These are phyloP conservation scores for Chrysodeixis includens DNA, from an alignment of 2,888 invertebrate species.

Conservation along the genomic window DNA sequence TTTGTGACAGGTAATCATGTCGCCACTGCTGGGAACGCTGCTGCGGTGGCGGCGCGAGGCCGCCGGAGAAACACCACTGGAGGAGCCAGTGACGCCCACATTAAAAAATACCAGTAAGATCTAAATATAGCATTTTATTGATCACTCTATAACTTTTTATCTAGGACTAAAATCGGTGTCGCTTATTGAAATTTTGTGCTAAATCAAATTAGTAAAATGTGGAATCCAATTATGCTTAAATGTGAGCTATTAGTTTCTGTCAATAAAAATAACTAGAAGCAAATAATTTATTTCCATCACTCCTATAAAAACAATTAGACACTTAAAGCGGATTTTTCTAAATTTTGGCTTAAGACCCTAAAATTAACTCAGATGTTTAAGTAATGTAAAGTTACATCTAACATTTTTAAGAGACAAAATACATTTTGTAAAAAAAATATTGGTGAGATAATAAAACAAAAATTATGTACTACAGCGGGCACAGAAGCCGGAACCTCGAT, in stretches of 20 bases:
- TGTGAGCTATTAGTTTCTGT: no score
- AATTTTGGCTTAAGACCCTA: no score
- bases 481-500: constrained; percentile 54
- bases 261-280: no score
- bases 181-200: not conserved
- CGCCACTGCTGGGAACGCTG: constrained; percentile 76
- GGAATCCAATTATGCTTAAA: no score
- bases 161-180: not conserved
- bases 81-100: constrained; percentile 44
- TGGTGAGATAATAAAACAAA: constrained; percentile 18
- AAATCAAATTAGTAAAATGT: not conserved
- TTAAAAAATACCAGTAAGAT: constrained; percentile 46
- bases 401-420: no score
- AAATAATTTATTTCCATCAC: no score
- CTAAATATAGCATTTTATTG: constrained; percentile 35
- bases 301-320: no score
- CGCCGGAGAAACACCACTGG: constrained; percentile 49
- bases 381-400: no score
- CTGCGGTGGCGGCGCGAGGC: constrained; percentile 84
- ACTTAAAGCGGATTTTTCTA: no score
- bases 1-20: constrained; percentile 72
- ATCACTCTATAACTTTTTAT: not conserved
- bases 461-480: constrained; percentile 28
- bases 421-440: not conserved
- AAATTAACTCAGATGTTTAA: no score